Evolutionary conservation across 2,797 vertebrate species (phyloP).

Genomic region (Acrocephalus scirpaceus): DNA sequence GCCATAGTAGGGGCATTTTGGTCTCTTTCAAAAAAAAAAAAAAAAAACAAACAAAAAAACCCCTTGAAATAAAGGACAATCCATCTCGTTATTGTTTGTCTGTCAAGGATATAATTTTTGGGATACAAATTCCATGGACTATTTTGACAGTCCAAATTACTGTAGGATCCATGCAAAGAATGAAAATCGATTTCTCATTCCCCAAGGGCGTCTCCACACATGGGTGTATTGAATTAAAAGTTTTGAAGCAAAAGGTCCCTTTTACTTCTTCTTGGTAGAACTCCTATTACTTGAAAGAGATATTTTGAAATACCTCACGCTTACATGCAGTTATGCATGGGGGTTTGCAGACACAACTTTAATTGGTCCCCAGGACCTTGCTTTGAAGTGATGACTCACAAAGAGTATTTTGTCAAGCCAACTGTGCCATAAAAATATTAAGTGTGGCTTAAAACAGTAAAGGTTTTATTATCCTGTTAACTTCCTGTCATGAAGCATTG

Average conservation of each 20-base stretch:
- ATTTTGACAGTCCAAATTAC: not conserved
- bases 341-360: constrained; percentile 54
- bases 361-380: constrained; percentile 70
- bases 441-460: constrained; percentile 76
- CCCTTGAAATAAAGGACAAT: not conserved
- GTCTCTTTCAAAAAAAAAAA: not conserved
- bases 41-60: not conserved
- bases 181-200: constrained; percentile 41
- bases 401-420: constrained; percentile 75
- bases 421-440: constrained; percentile 76
- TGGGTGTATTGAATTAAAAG: not conserved
- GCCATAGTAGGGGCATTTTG: not conserved
- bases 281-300: constrained; percentile 40
- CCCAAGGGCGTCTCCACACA: not conserved
- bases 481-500: constrained; percentile 77
- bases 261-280: not conserved
- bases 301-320: constrained; percentile 37
- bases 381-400: constrained; percentile 80
- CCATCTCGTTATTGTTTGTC: not conserved
- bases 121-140: not conserved
- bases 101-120: not conserved
- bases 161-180: not conserved
- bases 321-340: constrained; percentile 31
- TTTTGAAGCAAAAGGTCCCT: not conserved
- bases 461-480: constrained; percentile 76